Evolutionary conservation across 35 echinoderm and acorn worm genomes (phyloP).

Genomic region (Apostichopus parvimensis): DNA sequence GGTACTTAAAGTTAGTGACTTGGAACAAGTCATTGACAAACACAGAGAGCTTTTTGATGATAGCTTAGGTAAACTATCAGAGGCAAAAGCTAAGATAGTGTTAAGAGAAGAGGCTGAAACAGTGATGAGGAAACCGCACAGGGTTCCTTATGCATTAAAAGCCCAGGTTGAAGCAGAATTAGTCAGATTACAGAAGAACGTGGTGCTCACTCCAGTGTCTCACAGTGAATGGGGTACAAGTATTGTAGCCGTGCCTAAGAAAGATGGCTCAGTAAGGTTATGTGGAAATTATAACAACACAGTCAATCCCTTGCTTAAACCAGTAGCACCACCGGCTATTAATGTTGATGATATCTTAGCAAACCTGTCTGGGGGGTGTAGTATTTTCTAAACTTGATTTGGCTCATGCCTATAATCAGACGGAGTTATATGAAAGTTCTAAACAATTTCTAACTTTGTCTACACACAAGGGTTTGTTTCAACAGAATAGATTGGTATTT

Average conservation of each 20-base stretch:
- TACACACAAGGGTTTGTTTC: slow-evolving; percentile 44
- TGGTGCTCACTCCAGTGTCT: no score
- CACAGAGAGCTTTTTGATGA: slow-evolving; percentile 43
- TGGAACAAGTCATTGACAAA: no score
- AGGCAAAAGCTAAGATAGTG: slow-evolving; percentile 33
- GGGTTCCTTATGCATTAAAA: no score
- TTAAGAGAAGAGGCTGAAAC: no score
- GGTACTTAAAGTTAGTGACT: no score
- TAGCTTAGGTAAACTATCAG: no score
- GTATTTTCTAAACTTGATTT: slow-evolving; percentile 54
- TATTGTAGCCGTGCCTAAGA: no score
- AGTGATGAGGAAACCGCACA: no score
- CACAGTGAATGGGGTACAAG: no score
- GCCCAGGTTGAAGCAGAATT: no score
- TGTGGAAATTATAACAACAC: slow-evolving; percentile 68
- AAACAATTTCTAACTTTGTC: background rate
- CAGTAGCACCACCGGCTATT: slow-evolving; percentile 44
- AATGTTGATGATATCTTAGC: slow-evolving; percentile 59
- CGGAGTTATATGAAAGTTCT: slow-evolving; percentile 3
- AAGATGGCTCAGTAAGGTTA: no score
- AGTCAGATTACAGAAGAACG: no score
- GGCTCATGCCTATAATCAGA: background rate
- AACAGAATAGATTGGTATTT: slow-evolving; percentile 30
- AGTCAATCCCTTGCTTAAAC: slow-evolving; percentile 48
- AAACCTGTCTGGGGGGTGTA: slow-evolving; percentile 46